Conservation (phyloP, 2,797 vertebrate species). For the Sebastes reedi region DNA sequence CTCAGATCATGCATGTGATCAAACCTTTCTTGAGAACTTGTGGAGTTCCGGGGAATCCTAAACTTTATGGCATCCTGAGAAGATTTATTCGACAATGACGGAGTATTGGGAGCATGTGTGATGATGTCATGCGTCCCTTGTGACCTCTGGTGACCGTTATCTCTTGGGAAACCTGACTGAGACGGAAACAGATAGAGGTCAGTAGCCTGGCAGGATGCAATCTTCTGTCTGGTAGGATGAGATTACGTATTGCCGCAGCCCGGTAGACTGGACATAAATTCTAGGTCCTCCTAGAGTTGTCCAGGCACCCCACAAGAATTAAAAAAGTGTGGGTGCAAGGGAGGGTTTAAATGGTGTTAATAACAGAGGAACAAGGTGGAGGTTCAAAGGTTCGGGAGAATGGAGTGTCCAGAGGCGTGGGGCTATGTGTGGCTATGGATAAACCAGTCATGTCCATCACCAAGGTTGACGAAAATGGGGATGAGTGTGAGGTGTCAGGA, state of each 20-base stretch:
- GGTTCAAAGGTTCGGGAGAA: slow-evolving; percentile 72
- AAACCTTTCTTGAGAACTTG: slow-evolving; percentile 3
- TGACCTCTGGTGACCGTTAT: slow-evolving; percentile 8
- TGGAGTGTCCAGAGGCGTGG: slow-evolving; percentile 48
- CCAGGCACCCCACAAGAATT: slow-evolving; percentile 17
- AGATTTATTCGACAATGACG: background rate
- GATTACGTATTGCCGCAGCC: background rate
- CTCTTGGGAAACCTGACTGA: background rate
- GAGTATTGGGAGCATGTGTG: background rate
- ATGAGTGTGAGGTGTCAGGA: slow-evolving; percentile 9
- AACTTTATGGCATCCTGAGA: background rate
- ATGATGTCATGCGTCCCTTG: background rate
- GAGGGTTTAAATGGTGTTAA: slow-evolving; percentile 81
- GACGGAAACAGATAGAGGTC: background rate
- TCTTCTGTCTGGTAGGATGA: slow-evolving; percentile 12
- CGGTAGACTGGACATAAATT: slow-evolving; percentile 36
- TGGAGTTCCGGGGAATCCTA: background rate
- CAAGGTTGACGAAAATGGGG: slow-evolving; percentile 30
- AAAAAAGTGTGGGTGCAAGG: background rate
- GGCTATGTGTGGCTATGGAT: background rate
- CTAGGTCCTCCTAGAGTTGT: background rate
- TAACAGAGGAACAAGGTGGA: slow-evolving; percentile 67
- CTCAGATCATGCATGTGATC: slow-evolving; percentile 14
- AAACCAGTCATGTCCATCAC: slow-evolving; percentile 52
- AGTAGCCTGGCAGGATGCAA: background rate